Base-by-base conservation (phyloP, 1,140 invertebrate genomes). In the Drepana arcuata region DNA sequence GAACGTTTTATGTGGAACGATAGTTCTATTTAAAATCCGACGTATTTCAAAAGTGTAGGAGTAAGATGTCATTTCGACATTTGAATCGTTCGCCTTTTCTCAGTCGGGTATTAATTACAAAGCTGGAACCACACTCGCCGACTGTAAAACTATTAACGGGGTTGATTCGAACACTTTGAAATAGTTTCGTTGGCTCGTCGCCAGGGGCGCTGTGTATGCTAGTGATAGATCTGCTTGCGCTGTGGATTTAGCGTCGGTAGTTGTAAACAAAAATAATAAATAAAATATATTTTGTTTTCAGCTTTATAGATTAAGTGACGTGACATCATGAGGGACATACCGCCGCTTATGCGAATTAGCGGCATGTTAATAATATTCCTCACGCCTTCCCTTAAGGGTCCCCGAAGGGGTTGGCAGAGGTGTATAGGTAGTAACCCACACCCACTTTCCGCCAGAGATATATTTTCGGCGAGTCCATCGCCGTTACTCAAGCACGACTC, bases 211-310 rank as follows among this genome's bases (percentile, higher is more conserved):
- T 66, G 46, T 34, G 12, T 13, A 29, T 23, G n/a, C n/a, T n/a
- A n/a, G n/a, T n/a, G 68, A 69, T 65, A 72, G 65, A 72, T 68
- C 51, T 59, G n/a, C n/a, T 26, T n/a, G n/a, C 42, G 60, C 54
- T 51, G 51, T 69, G 64, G 58, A 43, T 62, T 65, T 69, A 64
- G 71, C 67, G 56, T 46, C n/a, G n/a, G n/a, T n/a, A 48, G 50
- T 52, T 59, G 58, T 67, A 68, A 73, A 77, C 62, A 73, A 65
- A 73, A 77, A 77, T 63, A 71, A 65, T 66, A 72, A 68, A 68
- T 62, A 64, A 58, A 46, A 51, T n/a, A n/a, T n/a, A n/a, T n/a
- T n/a, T n/a, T n/a, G n/a, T n/a, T n/a, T n/a, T n/a, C n/a, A n/a
- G n/a, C n/a, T n/a, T n/a, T n/a, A n/a, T n/a, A n/a, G n/a, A n/a